phyloP scores from a whole-genome alignment of 1,140 invertebrate genomes.

The Drosophila oshimai region DNA sequence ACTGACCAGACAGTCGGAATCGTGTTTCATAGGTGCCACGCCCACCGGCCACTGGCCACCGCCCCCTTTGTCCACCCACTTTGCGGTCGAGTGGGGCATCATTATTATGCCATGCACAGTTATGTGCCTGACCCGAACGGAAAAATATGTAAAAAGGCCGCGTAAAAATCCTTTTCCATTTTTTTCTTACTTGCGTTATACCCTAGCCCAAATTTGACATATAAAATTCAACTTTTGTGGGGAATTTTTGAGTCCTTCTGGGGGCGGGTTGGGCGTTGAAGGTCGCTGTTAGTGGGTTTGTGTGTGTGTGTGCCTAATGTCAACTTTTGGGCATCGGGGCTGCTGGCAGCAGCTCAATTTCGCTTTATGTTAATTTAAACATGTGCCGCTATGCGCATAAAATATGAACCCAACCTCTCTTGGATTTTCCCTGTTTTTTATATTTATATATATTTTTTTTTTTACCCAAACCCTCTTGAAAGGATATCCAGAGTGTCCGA shows the following conservation, averaged over 20 bases:
- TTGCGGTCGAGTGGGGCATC: constrained; percentile 48
- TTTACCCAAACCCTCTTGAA: not conserved
- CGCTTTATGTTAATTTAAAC: constrained; percentile 81
- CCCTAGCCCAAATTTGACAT: constrained; percentile 31
- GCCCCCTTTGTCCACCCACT: not conserved
- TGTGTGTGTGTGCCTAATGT: constrained; percentile 62
- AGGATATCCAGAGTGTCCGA: constrained; percentile 32
- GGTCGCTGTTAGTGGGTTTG: constrained; percentile 7
- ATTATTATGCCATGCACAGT: constrained; percentile 81
- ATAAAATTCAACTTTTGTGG: constrained; percentile 74
- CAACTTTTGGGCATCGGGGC: constrained; percentile 63
- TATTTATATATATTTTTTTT: constrained; percentile 14
- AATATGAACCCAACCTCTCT: constrained; percentile 61
- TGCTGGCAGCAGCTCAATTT: constrained; percentile 72
- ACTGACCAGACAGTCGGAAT: constrained; percentile 31
- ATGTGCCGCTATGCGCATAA: constrained; percentile 80
- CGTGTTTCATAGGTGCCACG: constrained; percentile 41
- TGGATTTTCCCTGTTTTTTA: not conserved
- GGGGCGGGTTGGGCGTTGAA: constrained; percentile 1
- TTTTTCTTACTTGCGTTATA: constrained; percentile 19
- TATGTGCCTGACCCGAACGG: constrained; percentile 70
- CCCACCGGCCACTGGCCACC: not conserved
- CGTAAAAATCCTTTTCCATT: constrained; percentile 65
- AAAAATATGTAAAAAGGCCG: constrained; percentile 68
- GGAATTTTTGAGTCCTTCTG: constrained; percentile 66